These are phyloP conservation scores for Zoanthus solanderi DNA, from an alignment of 92 coral and sea anemone species.

Conservation along the genomic window DNA sequence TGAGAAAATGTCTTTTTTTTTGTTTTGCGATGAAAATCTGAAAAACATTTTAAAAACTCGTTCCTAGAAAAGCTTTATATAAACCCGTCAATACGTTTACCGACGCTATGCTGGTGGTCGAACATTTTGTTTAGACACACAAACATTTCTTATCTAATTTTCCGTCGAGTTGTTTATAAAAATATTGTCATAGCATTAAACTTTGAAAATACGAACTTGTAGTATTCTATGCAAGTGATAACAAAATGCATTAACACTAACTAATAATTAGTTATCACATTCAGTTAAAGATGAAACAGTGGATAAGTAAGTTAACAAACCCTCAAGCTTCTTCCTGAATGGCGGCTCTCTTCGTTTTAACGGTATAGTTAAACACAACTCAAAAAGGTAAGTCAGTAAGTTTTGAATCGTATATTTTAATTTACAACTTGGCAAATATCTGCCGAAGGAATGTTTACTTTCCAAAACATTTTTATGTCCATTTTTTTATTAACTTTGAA, in stretches of 20 bases:
- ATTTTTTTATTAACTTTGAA: neutral
- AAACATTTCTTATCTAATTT: neutral
- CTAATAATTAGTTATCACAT: neutral
- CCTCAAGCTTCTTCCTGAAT: neutral
- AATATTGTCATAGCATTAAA: neutral
- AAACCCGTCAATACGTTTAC: neutral
- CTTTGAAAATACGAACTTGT: no score
- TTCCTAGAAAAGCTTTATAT: neutral
- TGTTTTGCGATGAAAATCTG: neutral
- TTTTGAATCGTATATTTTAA: neutral
- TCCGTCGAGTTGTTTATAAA: neutral
- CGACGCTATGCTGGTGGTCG: neutral
- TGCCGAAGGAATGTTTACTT: neutral
- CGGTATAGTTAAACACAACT: neutral
- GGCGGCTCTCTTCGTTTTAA: neutral
- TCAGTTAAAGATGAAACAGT: neutral
- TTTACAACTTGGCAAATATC: neutral
- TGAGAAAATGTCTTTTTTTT: neutral
- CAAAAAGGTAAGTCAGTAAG: neutral
- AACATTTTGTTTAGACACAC: neutral
- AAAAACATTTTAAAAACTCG: conserved; percentile 12
- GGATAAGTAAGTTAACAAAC: neutral
- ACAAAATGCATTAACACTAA: neutral
- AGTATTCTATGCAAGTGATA: neutral
- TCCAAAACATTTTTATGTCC: neutral